phyloP scores from a whole-genome alignment of 1,140 invertebrate species.

The Drosophila sproati region DNA sequence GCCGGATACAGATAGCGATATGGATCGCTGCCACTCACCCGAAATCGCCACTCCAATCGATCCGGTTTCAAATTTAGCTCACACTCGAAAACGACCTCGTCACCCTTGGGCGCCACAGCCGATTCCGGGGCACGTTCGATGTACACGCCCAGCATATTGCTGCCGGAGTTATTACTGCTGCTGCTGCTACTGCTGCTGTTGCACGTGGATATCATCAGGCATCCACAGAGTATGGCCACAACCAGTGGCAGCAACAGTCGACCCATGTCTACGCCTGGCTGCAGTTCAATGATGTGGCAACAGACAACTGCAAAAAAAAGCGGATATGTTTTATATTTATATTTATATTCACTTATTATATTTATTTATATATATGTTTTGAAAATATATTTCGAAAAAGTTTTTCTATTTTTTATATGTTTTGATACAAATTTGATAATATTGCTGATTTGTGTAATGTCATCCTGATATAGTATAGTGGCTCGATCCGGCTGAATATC shows the following conservation, averaged over 20 bases:
- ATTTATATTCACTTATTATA: no score
- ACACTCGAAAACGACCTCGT: conserved; percentile 92
- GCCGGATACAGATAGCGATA: conserved; percentile 54
- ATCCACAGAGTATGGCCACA: conserved; percentile 4
- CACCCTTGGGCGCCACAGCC: conserved; percentile 90
- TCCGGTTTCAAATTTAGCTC: conserved; percentile 91
- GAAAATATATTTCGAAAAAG: no score
- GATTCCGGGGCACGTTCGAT: conserved; percentile 89
- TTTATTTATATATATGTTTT: no score
- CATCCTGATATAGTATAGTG: no score
- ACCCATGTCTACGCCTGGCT: background rate
- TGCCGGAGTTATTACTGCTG: conserved; percentile 8
- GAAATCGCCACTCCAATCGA: conserved; percentile 90
- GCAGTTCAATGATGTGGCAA: conserved; percentile 21
- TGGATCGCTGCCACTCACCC: conserved; percentile 26
- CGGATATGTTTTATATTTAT: no score
- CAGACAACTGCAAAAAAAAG: background rate
- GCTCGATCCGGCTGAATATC: no score
- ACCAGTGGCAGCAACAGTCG: conserved; percentile 11
- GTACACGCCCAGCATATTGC: conserved; percentile 83
- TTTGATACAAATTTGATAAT: no score
- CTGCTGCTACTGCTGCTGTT: conserved; percentile 1
- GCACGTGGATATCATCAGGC: background rate
- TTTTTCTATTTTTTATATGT: no score
- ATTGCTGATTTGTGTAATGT: no score